Base-by-base conservation (phyloP, 1,140 invertebrate genomes). In the Papilio dardanus region DNA sequence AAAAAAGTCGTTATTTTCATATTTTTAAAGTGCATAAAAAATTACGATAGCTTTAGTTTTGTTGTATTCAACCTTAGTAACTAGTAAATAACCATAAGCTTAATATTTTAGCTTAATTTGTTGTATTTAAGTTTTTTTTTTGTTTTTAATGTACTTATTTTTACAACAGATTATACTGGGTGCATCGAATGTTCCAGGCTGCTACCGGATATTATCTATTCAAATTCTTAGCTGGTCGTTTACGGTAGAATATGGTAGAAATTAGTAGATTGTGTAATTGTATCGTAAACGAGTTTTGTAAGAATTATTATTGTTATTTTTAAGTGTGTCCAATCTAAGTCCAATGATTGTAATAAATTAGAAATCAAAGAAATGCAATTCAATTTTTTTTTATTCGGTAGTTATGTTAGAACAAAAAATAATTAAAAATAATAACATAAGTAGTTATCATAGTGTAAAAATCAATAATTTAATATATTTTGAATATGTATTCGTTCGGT, bases 171-270 rank as follows among this genome's bases (percentile, higher is more conserved):
- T 86, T 94, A 81, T 91, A 91, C 71, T 92, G 92, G 91, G 84
- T 90, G n/a, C 90, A 94, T 75, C 85, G 81, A 71, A 54, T 93
- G 33, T 83, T 93, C 42, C 92, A 93, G 77, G 85, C 86, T 2
- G 85, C 86, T 1, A 91, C 92, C 5, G 93, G 93, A 21, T 93
- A 92, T 73, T 94, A 91, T 71, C 24, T 93, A 12, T 89, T 92
- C 74, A 85, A 87, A 71, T 75, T 91, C 8, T 28, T 92, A 7
- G 84, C 87, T 0, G 88, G 89, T 0, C 84, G 89, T n/a, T 24
- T 90, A 50, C 87, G 91, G 77, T 92, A 91, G 67, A 80, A 77
- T 31, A n/a, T 54, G 19, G 42, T 33, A 42, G 37, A 42, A 40
- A 35, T 35, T 16, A 10, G 40, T 71, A 40, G n/a, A n/a, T n/a